Evolutionary conservation across 2,797 vertebrate genomes (phyloP), one percentile per base, ranked within the genome.

Genomic region (Telmatherina bonti): DNA sequence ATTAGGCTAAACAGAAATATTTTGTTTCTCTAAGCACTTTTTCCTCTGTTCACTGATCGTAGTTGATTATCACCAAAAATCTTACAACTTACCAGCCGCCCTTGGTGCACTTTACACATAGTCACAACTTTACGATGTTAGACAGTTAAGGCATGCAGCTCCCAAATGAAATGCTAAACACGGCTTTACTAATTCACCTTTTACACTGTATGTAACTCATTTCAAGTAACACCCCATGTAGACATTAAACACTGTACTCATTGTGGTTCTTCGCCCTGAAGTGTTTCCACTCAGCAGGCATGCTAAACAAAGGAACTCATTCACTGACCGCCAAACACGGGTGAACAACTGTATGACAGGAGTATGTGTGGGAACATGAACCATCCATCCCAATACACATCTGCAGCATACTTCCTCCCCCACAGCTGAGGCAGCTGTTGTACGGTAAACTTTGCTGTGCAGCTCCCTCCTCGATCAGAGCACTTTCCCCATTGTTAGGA

Each of bases 401-500:
- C 79, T 89, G 83, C 79, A 72, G 71, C n/a, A 13, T 55, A 78
- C 78, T 82, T 84, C 85, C 87, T 83, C 86, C 78, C 83, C 77
- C 75, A 62, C 72, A 68, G 76, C 77, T 63, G 65, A 82, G 85
- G 85, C 92, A 92, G 92, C 91, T 94, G 92, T 89, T 89, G 81
- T 64, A 78, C 79, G 20, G 87, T 85, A 86, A 83, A 74, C 83
- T 78, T 68, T 70, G 72, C 82, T 18, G 74, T 81, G 73, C 76
- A 47, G 85, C 90, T 84, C 89, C 85, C 85, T 82, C 79, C 85
- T 83, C 72, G 22, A 78, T 84, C 79, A 54, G 73, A 86, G 85
- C 84, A 82, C 86, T 89, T 92, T 93, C 86, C 85, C 82, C 84
- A 82, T 85, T 88, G 87, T 70, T 84, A 78, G 89, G 85, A 93